These are phyloP conservation scores for Arvicola amphibius DNA, from an alignment of 2,797 vertebrate genomes.

Conservation along the genomic window DNA sequence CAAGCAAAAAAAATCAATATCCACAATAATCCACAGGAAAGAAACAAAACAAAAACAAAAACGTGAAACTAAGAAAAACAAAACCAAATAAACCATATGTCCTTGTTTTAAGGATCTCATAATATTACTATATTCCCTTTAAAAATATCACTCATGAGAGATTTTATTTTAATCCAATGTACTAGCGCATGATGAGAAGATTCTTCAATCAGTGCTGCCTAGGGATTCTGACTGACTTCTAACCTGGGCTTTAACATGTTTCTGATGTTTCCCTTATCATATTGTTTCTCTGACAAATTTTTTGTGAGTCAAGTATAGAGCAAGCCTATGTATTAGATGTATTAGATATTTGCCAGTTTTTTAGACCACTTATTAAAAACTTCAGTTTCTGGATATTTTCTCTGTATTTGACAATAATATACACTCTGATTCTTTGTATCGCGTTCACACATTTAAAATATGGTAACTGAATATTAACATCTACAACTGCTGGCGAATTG, in stretches of 20 bases:
- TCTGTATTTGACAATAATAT: too few relatives aligned
- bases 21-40: neutral
- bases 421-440: too few relatives aligned
- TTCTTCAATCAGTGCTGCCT: neutral
- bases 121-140: neutral
- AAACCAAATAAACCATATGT: neutral
- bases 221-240: neutral
- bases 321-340: neutral
- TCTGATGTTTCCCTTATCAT: neutral
- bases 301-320: neutral
- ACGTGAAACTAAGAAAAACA: too few relatives aligned
- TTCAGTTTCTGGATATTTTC: too few relatives aligned
- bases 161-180: neutral
- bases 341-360: neutral
- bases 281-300: neutral
- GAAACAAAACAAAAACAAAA: neutral
- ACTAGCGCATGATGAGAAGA: neutral
- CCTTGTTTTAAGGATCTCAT: neutral
- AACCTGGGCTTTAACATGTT: neutral
- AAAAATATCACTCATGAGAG: neutral
- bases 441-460: too few relatives aligned
- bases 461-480: too few relatives aligned
- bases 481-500: too few relatives aligned
- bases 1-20: neutral
- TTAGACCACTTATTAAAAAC: neutral